phyloP scores from a whole-genome alignment of 2,797 vertebrate genomes.

The Peromyscus eremicus region DNA sequence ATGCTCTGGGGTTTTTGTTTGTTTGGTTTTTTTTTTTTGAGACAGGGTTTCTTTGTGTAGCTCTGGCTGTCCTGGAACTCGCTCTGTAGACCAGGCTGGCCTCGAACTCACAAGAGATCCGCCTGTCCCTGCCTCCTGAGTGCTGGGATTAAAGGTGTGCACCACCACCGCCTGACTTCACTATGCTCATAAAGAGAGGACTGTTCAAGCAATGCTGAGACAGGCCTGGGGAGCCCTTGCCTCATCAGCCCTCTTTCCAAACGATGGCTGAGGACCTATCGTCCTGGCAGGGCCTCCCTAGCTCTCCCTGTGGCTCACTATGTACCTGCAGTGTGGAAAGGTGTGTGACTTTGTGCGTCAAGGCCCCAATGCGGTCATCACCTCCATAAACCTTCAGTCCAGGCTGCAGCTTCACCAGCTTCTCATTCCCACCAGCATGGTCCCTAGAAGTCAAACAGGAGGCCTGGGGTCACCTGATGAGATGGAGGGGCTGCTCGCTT shows the following conservation, averaged over 20 bases:
- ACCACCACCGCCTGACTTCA: not conserved
- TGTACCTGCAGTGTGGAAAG: conserved; percentile 94
- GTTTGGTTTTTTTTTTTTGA: not conserved
- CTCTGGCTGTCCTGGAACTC: not conserved
- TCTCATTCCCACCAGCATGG: conserved; percentile 98
- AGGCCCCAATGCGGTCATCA: conserved; percentile 94
- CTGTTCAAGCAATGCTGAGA: not conserved
- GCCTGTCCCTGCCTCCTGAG: not conserved
- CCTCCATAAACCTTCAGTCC: conserved; percentile 95
- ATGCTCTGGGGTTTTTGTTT: not conserved
- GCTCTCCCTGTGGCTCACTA: not conserved
- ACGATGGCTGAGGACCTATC: not conserved
- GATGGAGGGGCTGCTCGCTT: no score
- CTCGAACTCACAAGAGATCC: not conserved
- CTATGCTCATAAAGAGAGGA: not conserved
- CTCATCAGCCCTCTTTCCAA: not conserved
- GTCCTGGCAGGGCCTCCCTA: not conserved
- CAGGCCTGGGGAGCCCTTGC: not conserved
- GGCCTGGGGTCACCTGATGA: not conserved
- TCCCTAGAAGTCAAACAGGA: conserved; percentile 90
- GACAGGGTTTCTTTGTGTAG: not conserved
- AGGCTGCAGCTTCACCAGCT: conserved; percentile 93
- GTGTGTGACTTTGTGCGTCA: conserved; percentile 95
- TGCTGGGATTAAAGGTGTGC: not conserved
- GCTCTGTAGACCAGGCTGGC: not conserved